These are phyloP conservation scores for Taphrorychus bicolor DNA, from an alignment of 2,888 invertebrate species.

Conservation along the genomic window DNA sequence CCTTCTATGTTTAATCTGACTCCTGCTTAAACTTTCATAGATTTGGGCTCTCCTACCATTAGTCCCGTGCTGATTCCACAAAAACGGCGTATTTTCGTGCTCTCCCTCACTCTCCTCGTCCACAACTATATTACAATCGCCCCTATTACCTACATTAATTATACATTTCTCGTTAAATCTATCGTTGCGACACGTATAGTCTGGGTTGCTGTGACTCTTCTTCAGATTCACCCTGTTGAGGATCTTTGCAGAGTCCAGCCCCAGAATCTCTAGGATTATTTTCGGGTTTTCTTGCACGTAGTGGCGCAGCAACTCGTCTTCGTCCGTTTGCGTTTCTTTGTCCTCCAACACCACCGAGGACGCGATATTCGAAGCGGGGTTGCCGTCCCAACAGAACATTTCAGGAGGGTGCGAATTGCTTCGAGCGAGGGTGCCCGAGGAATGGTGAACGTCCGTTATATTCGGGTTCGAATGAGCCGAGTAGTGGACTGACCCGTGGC, in stretches of 20 bases:
- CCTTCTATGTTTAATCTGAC: slow-evolving; percentile 45
- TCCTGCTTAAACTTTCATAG: slow-evolving; percentile 44
- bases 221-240: slow-evolving; percentile 49
- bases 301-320: slow-evolving; percentile 65
- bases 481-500: slow-evolving; percentile 60
- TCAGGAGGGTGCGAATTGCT: slow-evolving; percentile 87
- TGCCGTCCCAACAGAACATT: slow-evolving; percentile 74
- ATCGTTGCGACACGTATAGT: slow-evolving; percentile 43
- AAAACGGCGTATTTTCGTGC: slow-evolving; percentile 48
- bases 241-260: slow-evolving; percentile 68
- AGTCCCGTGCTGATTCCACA: slow-evolving; percentile 47
- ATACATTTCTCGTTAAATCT: slow-evolving; percentile 29
- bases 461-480: slow-evolving; percentile 86
- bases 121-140: slow-evolving; percentile 43
- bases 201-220: slow-evolving; percentile 52
- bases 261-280: slow-evolving; percentile 74
- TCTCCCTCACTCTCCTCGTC: slow-evolving; percentile 45
- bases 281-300: slow-evolving; percentile 77
- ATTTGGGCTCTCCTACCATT: slow-evolving; percentile 43
- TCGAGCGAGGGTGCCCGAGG: slow-evolving; percentile 69
- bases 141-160: slow-evolving; percentile 21
- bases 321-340: slow-evolving; percentile 69
- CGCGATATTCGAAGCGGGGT: neutral
- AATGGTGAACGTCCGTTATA: slow-evolving; percentile 57
- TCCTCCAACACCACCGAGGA: slow-evolving; percentile 47